Evolutionary conservation across 2,797 vertebrate species (phyloP).

Genomic region (Pangasius krempfi): DNA sequence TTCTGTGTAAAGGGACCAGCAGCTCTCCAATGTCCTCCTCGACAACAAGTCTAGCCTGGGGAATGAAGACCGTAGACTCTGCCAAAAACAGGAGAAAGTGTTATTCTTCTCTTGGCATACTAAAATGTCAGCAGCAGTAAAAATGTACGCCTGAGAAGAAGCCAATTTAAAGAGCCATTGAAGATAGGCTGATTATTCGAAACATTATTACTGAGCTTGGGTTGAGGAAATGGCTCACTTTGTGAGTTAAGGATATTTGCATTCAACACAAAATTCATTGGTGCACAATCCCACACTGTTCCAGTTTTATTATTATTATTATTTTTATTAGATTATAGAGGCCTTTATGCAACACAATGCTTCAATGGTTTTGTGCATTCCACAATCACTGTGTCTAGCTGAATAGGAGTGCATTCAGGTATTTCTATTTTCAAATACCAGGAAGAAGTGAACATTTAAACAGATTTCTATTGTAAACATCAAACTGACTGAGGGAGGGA

Average conservation of each 20-base stretch:
- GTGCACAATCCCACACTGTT: slow-evolving; percentile 28
- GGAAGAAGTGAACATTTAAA: slow-evolving; percentile 42
- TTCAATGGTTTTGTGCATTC: slow-evolving; percentile 6
- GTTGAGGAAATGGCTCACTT: slow-evolving; percentile 2
- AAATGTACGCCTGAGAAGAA: slow-evolving; percentile 15
- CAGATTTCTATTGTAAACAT: slow-evolving; percentile 37
- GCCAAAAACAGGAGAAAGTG: slow-evolving; percentile 52
- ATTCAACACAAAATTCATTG: slow-evolving; percentile 1
- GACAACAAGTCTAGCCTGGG: slow-evolving; percentile 77
- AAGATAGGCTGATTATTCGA: slow-evolving; percentile 24
- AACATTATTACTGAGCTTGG: slow-evolving; percentile 45
- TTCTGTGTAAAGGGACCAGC: slow-evolving; percentile 87
- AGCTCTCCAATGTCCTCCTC: slow-evolving; percentile 90
- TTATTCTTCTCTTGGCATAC: slow-evolving; percentile 19
- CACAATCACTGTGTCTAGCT: slow-evolving; percentile 8
- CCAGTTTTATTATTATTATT: not conserved
- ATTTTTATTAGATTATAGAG: slow-evolving; percentile 32
- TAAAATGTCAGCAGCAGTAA: not conserved
- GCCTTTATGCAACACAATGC: slow-evolving; percentile 16
- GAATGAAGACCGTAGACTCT: slow-evolving; percentile 90
- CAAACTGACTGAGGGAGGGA: slow-evolving; percentile 19
- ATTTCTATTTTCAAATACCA: slow-evolving; percentile 49
- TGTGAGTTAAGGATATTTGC: slow-evolving; percentile 31
- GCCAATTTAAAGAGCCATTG: slow-evolving; percentile 26
- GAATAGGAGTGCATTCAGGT: slow-evolving; percentile 20